Evolutionary conservation across 2,888 invertebrate genomes (phyloP), one percentile per base, ranked within the genome.

Genomic region (Habroteleia sp.): DNA sequence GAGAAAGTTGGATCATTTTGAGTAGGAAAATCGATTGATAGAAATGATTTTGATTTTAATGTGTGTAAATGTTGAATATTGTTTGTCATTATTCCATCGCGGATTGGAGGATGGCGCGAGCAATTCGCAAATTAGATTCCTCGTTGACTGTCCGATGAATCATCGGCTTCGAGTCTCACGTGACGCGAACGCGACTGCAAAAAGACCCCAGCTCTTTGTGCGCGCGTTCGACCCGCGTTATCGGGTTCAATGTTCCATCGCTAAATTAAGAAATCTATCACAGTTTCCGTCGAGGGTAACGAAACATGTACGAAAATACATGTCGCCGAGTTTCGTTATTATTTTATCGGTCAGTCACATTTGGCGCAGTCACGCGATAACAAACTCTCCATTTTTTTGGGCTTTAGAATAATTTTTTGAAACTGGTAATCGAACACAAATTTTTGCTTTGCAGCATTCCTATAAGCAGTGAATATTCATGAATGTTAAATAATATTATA

Each of bases 241-340:
- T 71, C 37, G 71, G 56, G 75, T 75, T 75, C 69, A 75, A 71
- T 52, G 74, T 58, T 50, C 74, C 46, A 44, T 23, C 17, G 42
- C 50, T 74, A 66, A 66, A 74, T 74, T 66, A 54, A 74, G 63
- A 74, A 74, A 74, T 54, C 65, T 66, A 39, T 54, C 41, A 16
- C 52, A 48, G 50, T 68, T 74, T 68, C 66, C 66, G 68, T 11
- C 27, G 50, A 42, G 54, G 68, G 62, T 69, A 31, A 41, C 35
- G 14, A 13, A 72, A 58, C 35, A 35, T 33, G 56, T 31, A 25
- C 46, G 10, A 48, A 63, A 69, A 60, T 60, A 44, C 10, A 13
- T 29, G 25, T 23, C 11, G 14, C 33, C 8, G 39, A 27, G 17
- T 46, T 37, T 16, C 37, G 16, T 42, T 27, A 20, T 66, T 29